These are phyloP conservation scores for Lasiurus borealis DNA, from an alignment of 2,113 vertebrate species.

Conservation along the genomic window DNA sequence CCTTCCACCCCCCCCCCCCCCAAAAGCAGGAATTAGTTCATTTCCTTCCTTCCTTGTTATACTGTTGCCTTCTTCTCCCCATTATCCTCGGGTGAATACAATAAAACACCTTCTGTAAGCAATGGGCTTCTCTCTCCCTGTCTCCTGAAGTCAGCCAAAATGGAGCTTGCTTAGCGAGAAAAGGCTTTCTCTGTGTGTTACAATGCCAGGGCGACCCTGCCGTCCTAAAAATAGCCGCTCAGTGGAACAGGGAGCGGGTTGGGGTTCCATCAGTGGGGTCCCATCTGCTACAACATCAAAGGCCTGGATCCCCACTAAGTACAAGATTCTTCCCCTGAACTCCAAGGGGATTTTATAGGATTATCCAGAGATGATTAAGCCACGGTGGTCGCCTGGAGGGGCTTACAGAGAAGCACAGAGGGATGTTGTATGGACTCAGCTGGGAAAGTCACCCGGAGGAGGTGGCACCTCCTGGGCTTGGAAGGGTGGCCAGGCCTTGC, in stretches of 20 bases:
- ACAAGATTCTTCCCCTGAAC: background rate
- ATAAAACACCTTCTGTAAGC: conserved; percentile 61
- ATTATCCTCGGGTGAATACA: conserved; percentile 38
- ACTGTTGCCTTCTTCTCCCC: conserved; percentile 21
- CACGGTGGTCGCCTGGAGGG: background rate
- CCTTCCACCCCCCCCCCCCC: too few species aligned
- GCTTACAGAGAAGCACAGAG: background rate
- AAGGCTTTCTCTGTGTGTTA: background rate
- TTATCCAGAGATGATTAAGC: background rate
- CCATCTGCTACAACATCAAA: background rate
- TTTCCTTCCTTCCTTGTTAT: conserved; percentile 73
- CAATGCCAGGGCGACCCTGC: conserved; percentile 14
- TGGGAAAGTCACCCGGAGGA: background rate
- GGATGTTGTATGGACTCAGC: background rate
- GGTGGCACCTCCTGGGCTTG: background rate
- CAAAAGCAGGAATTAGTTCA: conserved; percentile 62
- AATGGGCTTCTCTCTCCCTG: conserved; percentile 49
- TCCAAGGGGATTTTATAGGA: background rate
- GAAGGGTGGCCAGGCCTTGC: background rate
- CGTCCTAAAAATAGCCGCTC: conserved; percentile 51
- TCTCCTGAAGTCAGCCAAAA: conserved; percentile 54
- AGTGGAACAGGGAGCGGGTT: background rate
- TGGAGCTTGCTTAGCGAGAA: background rate
- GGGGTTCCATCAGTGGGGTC: background rate
- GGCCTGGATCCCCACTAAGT: background rate